Evolutionary conservation across 2,888 invertebrate genomes (phyloP).

Genomic region (Lepidocyrtoides sp.): DNA sequence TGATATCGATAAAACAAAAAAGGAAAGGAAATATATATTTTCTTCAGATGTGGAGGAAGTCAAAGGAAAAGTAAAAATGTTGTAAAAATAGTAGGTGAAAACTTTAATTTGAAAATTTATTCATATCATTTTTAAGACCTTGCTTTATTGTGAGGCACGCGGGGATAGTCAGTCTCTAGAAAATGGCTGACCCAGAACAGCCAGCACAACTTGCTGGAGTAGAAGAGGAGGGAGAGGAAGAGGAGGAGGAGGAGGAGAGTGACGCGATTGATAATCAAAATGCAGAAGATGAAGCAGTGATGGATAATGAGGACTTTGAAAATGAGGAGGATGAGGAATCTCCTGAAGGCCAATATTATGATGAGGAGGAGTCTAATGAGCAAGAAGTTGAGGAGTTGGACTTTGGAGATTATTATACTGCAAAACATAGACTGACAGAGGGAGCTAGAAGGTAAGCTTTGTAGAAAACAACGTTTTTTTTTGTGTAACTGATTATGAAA

Average conservation of each 20-base stretch:
- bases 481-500: background rate
- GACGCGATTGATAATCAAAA: background rate
- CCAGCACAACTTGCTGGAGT: background rate
- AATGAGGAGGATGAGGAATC: background rate
- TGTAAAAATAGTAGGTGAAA: background rate
- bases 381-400: constrained; percentile 22
- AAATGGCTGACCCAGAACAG: background rate
- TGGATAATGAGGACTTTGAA: background rate
- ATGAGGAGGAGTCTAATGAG: background rate
- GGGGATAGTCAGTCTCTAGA: background rate
- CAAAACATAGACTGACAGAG: background rate
- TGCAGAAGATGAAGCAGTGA: background rate
- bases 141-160: too few species aligned
- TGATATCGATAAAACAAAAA: too few species aligned
- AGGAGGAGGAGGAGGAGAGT: background rate
- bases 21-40: too few species aligned
- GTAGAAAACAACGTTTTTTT: too few species aligned
- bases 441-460: background rate
- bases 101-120: too few species aligned
- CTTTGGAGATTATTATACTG: background rate
- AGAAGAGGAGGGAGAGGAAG: too few species aligned
- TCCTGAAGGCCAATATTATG: background rate
- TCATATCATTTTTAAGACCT: too few species aligned
- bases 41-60: too few species aligned
- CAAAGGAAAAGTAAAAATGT: background rate